Evolutionary conservation across 2,888 invertebrate species (phyloP), one percentile per base, ranked within the genome.

Genomic region (Trichacis sp.): DNA sequence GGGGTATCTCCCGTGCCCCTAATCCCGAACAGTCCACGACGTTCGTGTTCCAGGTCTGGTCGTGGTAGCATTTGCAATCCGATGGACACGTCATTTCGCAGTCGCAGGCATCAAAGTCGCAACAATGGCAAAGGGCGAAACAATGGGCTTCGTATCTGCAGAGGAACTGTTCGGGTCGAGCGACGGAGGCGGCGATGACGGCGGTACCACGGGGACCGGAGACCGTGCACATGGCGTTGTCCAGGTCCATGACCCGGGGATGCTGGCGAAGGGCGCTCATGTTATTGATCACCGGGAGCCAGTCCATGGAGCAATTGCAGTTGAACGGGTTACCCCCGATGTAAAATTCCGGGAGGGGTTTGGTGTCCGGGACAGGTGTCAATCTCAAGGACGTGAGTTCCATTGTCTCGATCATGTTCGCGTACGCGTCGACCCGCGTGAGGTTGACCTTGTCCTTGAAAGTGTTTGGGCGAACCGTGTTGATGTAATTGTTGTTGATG

Each of bases 81-180:
- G 91, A 89, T 29, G 97, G 97, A 81, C 97, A 97, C 69, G 94
- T 95, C 93, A 96, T 95, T 87, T 97, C 95, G 86, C 97, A 97
- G 85, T 97, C 97, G 85, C 97, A 97, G 66, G 94, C 94, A 82
- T 96, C 96, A 83, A 95, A 97, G 83, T 96, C 96, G 85, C 97
- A 97, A 85, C 97, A 97, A 83, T 95, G 95, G 85, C 97, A 97
- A 50, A 95, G 89, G 38, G 96, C 93, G 85, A 96, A 96, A 86
- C 97, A 97, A 85, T 96, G 95, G 53, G 93, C 91, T 81, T 94
- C 93, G 87, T 97, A 97, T 77, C 91, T 92, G 86, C 96, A 97
- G 75, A 97, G 88, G 86, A 96, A 96, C 85, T 96, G 94, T 70
- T 93, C 90, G 55, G 93, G 89, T 75, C 91, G 90, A 29, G 95